Conservation (phyloP, 2,797 vertebrate species). For the Acanthurus tractus region DNA sequence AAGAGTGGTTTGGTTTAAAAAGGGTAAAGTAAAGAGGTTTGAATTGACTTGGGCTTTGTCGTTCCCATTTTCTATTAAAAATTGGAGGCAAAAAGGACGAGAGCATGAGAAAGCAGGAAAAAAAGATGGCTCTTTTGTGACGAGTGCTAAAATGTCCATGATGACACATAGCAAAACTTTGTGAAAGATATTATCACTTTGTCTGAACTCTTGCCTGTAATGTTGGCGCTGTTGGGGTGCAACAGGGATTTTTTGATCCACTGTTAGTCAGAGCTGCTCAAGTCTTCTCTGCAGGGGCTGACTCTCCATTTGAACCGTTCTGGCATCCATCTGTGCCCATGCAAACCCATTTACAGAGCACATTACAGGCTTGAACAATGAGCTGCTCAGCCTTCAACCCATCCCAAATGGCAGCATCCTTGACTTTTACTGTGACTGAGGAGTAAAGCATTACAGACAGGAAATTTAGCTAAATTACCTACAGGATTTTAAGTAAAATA, state of each 20-base stretch:
- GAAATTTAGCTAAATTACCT: constrained; percentile 10
- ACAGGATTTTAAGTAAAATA: constrained; percentile 8
- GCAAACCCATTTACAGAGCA: constrained; percentile 39
- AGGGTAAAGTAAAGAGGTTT: not conserved
- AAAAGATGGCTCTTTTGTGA: constrained; percentile 2
- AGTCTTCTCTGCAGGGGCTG: constrained; percentile 25
- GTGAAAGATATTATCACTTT: constrained; percentile 24
- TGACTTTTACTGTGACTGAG: constrained; percentile 32
- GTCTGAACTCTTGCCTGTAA: constrained; percentile 27
- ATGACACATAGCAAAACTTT: constrained; percentile 6
- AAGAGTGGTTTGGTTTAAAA: too few relatives aligned
- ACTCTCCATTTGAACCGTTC: constrained; percentile 32
- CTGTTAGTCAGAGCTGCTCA: constrained; percentile 25
- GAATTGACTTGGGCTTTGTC: not conserved
- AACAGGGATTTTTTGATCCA: constrained; percentile 19
- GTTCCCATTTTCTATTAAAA: not conserved
- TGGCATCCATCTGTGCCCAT: constrained; percentile 47
- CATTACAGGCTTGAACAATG: constrained; percentile 41
- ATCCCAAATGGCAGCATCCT: constrained; percentile 13
- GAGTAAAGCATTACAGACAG: constrained; percentile 29
- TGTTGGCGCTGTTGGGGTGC: constrained; percentile 9
- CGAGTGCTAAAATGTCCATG: not conserved
- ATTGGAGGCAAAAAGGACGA: not conserved
- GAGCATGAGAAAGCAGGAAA: not conserved
- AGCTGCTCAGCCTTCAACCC: constrained; percentile 42